phyloP scores from a whole-genome alignment of 2,113 vertebrate genomes.

The Thinocorus orbignyianus region DNA sequence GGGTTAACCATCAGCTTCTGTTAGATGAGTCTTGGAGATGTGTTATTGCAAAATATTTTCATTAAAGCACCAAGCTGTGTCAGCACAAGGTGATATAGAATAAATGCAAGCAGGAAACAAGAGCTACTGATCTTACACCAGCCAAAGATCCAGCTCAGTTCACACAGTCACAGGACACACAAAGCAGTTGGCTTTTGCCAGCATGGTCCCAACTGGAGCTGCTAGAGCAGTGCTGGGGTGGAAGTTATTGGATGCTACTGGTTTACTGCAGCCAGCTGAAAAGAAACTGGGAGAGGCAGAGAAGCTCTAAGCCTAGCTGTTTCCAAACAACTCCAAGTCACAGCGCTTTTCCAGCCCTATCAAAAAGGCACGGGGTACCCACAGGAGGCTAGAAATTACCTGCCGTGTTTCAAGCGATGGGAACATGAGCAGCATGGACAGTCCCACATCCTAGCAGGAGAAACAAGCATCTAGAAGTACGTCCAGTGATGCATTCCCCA shows the following conservation, averaged over 20 bases:
- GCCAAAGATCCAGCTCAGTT: neutral
- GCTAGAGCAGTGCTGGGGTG: neutral
- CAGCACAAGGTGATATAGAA: neutral
- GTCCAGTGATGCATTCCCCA: neutral
- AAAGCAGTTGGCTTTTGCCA: neutral
- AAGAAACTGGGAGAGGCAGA: neutral
- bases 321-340: neutral
- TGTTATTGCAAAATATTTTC: neutral
- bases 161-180: neutral
- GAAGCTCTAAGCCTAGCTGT: neutral
- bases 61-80: neutral
- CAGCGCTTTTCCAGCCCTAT: neutral
- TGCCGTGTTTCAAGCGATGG: neutral
- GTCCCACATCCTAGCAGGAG: neutral
- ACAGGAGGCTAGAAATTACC: neutral
- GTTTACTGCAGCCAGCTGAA: neutral
- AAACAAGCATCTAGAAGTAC: neutral
- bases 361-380: neutral
- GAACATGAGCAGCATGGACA: neutral
- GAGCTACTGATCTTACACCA: neutral
- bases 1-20: neutral
- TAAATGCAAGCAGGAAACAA: neutral
- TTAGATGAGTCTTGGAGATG: accelerated
- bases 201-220: neutral
- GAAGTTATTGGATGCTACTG: neutral